Evolutionary conservation across 2,797 vertebrate species (phyloP).

Genomic region (Phalloptychus januarius): DNA sequence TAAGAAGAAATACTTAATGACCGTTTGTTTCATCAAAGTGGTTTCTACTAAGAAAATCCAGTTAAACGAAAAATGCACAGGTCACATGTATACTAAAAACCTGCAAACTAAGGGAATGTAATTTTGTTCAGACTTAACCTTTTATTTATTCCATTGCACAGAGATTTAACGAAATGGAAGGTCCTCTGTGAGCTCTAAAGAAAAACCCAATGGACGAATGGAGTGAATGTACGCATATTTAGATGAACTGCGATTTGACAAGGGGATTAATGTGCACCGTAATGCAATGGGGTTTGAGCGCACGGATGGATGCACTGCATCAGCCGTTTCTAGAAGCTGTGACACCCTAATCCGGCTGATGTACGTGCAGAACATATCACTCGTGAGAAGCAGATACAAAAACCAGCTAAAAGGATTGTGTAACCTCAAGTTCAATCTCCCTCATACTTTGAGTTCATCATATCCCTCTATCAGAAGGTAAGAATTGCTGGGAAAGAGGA

Average conservation of each 20-base stretch:
- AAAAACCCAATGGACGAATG: slow-evolving; percentile 1
- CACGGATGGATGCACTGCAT: slow-evolving; percentile 42
- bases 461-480: slow-evolving; percentile 36
- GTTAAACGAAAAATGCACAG: neutral
- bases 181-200: neutral
- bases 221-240: slow-evolving; percentile 1
- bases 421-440: slow-evolving; percentile 70
- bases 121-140: neutral
- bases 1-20: neutral
- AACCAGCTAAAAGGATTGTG: slow-evolving; percentile 73
- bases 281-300: slow-evolving; percentile 15
- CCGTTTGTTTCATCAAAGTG: neutral
- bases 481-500: slow-evolving; percentile 47
- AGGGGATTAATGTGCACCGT: slow-evolving; percentile 17
- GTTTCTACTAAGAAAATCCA: neutral
- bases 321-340: slow-evolving; percentile 61
- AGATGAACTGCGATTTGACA: slow-evolving; percentile 35
- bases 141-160: neutral
- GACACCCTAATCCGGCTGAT: slow-evolving; percentile 75
- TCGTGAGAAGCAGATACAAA: slow-evolving; percentile 59
- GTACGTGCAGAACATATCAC: slow-evolving; percentile 67
- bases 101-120: neutral
- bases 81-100: neutral
- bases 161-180: neutral
- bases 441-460: slow-evolving; percentile 47